phyloP scores from a whole-genome alignment of 2,113 vertebrate genomes.

The Osmerus mordax region DNA sequence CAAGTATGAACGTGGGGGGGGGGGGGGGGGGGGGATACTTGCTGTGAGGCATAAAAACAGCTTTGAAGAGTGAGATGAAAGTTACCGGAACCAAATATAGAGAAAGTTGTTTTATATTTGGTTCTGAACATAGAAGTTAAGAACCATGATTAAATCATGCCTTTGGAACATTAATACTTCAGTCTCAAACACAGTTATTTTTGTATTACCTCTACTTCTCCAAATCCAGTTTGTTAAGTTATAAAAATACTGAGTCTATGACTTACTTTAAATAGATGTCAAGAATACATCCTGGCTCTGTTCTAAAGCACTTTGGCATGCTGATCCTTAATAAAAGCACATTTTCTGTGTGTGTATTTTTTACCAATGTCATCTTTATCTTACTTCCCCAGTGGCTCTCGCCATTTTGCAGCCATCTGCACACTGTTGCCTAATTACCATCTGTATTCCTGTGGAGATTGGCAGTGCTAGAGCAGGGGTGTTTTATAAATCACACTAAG shows the following conservation, averaged over 20 bases:
- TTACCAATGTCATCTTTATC: constrained; percentile 41
- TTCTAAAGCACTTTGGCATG: neutral
- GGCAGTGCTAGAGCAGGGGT: constrained; percentile 37
- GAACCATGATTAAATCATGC: constrained; percentile 4
- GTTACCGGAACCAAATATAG: constrained; percentile 18
- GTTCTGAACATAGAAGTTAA: neutral
- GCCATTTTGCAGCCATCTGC: constrained; percentile 48
- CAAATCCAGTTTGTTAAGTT: neutral
- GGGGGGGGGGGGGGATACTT: neutral
- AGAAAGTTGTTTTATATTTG: constrained; percentile 11
- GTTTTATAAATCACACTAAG: constrained; percentile 33
- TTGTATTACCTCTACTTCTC: neutral
- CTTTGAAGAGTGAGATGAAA: constrained; percentile 45
- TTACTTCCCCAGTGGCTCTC: constrained; percentile 12
- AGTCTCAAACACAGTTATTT: neutral
- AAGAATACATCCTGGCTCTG: neutral
- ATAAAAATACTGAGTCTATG: neutral
- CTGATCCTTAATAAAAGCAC: neutral
- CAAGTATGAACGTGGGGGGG: too few species aligned
- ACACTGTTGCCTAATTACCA: constrained; percentile 46
- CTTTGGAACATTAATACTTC: constrained; percentile 11
- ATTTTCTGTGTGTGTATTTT: constrained; percentile 28
- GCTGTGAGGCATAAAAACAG: constrained; percentile 5
- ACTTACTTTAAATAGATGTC: neutral
- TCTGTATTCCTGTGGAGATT: constrained; percentile 39